A percentile compares a stretch with the other conserved stretches of the same genome.
phyloP scores from a whole-genome alignment of 35 echinoderm and acorn worm genomes.

The Heliocidaris erythrogramma region DNA sequence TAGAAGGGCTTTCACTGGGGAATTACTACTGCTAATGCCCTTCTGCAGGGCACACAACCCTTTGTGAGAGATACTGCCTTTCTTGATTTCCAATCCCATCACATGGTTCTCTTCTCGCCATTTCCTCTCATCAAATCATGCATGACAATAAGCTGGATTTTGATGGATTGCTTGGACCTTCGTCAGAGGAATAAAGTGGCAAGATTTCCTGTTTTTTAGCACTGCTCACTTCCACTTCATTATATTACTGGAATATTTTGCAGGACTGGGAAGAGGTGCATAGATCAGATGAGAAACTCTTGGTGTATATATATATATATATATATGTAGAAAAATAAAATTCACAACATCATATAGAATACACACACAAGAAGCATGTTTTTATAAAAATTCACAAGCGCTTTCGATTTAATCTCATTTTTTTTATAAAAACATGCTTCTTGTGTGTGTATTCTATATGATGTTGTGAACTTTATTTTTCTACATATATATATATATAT shows the following conservation, averaged over 20 bases:
- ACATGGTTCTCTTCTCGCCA: neutral
- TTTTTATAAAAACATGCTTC: no score
- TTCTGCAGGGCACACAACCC: neutral
- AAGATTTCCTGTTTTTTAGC: neutral
- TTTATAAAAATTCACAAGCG: no score
- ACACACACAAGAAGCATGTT: no score
- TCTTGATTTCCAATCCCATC: neutral
- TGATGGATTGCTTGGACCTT: neutral
- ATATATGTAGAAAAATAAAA: no score
- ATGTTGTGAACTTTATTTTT: no score
- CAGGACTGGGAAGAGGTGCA: neutral
- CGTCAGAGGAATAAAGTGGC: slow-evolving; percentile 15
- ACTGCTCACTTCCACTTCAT: neutral
- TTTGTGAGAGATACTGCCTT: neutral
- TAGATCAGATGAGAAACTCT: neutral
- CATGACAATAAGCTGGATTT: neutral
- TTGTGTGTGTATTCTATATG: no score
- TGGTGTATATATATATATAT: no score
- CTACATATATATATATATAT: no score
- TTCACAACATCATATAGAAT: no score
- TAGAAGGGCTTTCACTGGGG: no score
- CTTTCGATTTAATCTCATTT: no score
- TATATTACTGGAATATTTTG: neutral
- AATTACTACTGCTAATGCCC: neutral
- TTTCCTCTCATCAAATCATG: neutral